Percentiles rank a stretch among this genome's conserved stretches.
Evolutionary conservation across 2,797 vertebrate genomes (phyloP).

Genomic region (Acestrorhynchus altus): DNA sequence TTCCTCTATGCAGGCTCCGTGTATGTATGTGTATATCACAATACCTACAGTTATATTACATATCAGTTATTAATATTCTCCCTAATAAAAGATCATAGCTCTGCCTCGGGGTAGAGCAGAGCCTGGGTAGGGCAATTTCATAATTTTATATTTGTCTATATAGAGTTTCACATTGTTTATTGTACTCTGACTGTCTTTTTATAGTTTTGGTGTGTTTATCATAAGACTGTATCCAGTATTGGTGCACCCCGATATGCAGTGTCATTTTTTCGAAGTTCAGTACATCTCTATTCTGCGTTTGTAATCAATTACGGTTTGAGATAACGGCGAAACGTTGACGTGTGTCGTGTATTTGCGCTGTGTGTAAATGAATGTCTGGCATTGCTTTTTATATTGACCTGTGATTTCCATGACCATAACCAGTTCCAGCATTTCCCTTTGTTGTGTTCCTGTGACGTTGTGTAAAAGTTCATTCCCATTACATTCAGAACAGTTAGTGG

Average conservation of each 20-base stretch:
- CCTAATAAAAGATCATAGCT: no score
- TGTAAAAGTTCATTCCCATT: neutral
- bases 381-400: neutral
- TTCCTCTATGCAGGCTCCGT: no score
- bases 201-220: neutral
- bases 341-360: constrained; percentile 1
- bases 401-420: neutral
- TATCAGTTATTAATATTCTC: no score
- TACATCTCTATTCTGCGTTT: neutral
- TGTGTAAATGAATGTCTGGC: neutral
- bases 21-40: no score
- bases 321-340: neutral
- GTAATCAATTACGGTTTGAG: neutral
- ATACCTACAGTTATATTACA: no score
- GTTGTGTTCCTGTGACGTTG: no score
- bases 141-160: neutral
- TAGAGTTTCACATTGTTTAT: no score
- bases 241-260: neutral
- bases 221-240: neutral
- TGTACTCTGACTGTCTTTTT: no score
- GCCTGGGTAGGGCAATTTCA: neutral
- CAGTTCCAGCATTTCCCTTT: neutral
- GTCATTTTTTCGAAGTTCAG: neutral
- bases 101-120: no score
- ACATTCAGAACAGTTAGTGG: neutral